phyloP scores from a whole-genome alignment of 2,888 invertebrate species.

The Apodemia hepburni region DNA sequence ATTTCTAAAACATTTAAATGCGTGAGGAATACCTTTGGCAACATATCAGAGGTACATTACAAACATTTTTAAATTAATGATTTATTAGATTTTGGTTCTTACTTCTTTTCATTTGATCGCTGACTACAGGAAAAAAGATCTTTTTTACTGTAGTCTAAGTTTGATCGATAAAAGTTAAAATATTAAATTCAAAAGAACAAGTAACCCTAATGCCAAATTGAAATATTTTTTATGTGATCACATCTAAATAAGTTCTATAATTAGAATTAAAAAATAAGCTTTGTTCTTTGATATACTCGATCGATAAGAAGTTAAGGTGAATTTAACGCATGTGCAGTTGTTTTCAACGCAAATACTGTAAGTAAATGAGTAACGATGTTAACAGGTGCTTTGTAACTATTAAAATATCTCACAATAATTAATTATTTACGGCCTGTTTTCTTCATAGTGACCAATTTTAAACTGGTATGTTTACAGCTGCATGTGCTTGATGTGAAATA shows the following conservation, averaged over 20 bases:
- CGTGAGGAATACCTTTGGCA: conserved; percentile 83
- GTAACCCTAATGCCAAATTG: no score
- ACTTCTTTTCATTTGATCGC: no score
- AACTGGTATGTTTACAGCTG: background rate
- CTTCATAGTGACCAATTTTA: background rate
- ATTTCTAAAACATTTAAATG: conserved; percentile 83
- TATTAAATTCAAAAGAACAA: no score
- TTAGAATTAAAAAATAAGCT: no score
- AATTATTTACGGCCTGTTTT: background rate
- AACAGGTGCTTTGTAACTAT: background rate
- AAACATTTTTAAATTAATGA: no score
- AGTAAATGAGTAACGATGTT: no score
- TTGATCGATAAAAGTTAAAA: no score
- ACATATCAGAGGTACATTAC: conserved; percentile 81
- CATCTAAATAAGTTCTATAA: no score
- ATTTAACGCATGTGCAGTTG: background rate
- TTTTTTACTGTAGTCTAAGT: no score
- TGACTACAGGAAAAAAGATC: no score
- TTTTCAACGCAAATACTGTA: background rate
- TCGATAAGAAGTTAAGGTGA: background rate
- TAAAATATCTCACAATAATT: background rate
- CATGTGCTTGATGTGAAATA: background rate
- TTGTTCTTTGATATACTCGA: background rate
- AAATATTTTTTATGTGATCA: no score
- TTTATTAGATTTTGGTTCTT: no score